These are phyloP conservation scores for Coregonus clupeaformis DNA, from an alignment of 2,113 vertebrate species.

Conservation along the genomic window DNA sequence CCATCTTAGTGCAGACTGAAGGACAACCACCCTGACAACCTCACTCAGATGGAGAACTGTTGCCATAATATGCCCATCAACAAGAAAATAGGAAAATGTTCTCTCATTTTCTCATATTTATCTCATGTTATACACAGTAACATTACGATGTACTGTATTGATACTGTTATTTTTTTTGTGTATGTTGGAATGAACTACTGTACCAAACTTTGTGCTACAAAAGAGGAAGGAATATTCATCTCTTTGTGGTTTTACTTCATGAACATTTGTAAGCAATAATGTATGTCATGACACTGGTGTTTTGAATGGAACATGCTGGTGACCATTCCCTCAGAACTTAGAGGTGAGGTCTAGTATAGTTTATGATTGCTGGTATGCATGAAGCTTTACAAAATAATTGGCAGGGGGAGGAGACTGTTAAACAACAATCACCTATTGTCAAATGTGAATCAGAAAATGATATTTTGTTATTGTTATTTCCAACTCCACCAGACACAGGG, in stretches of 20 bases:
- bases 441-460: no score
- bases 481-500: no score
- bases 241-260: not conserved
- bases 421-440: no score
- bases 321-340: no score
- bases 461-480: no score
- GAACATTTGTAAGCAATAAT: not conserved
- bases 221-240: not conserved
- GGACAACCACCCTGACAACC: not conserved
- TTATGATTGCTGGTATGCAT: no score
- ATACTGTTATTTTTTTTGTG: not conserved
- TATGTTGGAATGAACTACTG: conserved; percentile 11
- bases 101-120: conserved; percentile 38
- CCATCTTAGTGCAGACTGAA: conserved; percentile 1
- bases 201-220: not conserved
- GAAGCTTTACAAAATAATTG: no score
- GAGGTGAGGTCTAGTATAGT: no score
- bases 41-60: conserved; percentile 1
- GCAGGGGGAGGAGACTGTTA: no score
- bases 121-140: conserved; percentile 45
- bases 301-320: not conserved
- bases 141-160: conserved; percentile 3
- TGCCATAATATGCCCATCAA: conserved; percentile 13
- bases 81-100: conserved; percentile 23
- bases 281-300: not conserved